These are phyloP conservation scores for Lagria hirta DNA, from an alignment of 2,888 invertebrate species.

Conservation along the genomic window DNA sequence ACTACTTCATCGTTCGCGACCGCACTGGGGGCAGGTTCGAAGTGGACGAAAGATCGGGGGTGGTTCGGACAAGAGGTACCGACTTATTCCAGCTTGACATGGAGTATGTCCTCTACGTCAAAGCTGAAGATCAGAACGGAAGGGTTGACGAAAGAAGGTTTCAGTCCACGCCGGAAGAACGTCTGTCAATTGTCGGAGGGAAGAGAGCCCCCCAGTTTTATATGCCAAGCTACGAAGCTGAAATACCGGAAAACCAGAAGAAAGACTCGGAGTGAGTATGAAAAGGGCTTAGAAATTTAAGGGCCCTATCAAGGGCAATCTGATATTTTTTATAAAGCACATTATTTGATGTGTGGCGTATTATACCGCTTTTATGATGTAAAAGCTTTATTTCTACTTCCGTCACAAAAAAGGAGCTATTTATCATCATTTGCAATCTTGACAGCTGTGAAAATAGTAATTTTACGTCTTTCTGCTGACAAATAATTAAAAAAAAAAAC, in stretches of 20 bases:
- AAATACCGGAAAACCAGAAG: constrained; percentile 95
- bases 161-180: constrained; percentile 89
- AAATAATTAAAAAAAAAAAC: too few species aligned
- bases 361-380: too few species aligned
- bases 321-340: constrained; percentile 1
- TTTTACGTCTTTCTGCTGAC: too few species aligned
- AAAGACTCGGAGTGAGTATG: constrained; percentile 93
- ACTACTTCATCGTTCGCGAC: constrained; percentile 93
- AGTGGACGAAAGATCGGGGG: constrained; percentile 83
- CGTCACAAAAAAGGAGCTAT: too few species aligned
- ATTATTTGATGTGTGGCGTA: too few species aligned
- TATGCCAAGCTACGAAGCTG: constrained; percentile 90
- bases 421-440: too few species aligned
- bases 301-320: not conserved
- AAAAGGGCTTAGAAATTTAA: too few species aligned
- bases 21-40: constrained; percentile 68
- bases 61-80: constrained; percentile 86
- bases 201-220: constrained; percentile 98
- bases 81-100: constrained; percentile 93
- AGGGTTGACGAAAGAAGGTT: constrained; percentile 86
- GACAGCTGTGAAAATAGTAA: too few species aligned
- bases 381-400: too few species aligned
- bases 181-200: constrained; percentile 94
- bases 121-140: constrained; percentile 94
- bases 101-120: constrained; percentile 95